These are phyloP conservation scores for Macropodus opercularis DNA, from an alignment of 2,797 vertebrate genomes.

Conservation along the genomic window DNA sequence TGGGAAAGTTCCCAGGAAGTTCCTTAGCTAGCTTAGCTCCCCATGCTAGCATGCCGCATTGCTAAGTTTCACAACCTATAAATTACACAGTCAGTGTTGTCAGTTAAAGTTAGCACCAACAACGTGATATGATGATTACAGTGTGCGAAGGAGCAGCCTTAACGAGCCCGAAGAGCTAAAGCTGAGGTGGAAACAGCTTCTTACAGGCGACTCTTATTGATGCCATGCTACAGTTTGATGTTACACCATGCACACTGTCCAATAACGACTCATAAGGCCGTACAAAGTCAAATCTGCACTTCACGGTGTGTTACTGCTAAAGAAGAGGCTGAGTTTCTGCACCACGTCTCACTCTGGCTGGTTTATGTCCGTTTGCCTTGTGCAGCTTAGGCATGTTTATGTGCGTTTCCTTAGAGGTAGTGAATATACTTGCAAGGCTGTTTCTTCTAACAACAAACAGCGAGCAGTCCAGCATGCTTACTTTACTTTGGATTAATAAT, in stretches of 20 bases:
- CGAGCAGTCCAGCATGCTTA: neutral
- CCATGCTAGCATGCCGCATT: conserved; percentile 46
- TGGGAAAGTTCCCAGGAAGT: conserved; percentile 56
- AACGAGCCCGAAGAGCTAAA: neutral
- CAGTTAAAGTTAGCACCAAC: neutral
- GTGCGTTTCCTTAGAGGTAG: neutral
- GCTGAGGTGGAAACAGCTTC: neutral
- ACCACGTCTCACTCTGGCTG: neutral
- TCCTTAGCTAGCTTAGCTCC: conserved; percentile 57
- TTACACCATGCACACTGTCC: neutral
- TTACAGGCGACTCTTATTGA: neutral
- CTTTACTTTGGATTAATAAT: neutral
- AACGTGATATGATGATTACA: neutral
- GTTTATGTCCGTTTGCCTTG: neutral
- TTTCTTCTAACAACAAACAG: neutral
- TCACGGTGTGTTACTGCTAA: neutral
- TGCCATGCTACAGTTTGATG: conserved; percentile 4
- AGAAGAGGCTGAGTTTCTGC: too few relatives aligned
- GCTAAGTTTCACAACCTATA: conserved; percentile 35
- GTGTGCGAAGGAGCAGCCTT: neutral
- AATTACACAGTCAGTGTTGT: neutral
- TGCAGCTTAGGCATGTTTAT: neutral
- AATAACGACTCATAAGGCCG: neutral
- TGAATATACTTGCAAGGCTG: too few relatives aligned
- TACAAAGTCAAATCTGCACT: too few relatives aligned